Conservation (phyloP, 2,888 invertebrate species). For the Hyles lineata region DNA sequence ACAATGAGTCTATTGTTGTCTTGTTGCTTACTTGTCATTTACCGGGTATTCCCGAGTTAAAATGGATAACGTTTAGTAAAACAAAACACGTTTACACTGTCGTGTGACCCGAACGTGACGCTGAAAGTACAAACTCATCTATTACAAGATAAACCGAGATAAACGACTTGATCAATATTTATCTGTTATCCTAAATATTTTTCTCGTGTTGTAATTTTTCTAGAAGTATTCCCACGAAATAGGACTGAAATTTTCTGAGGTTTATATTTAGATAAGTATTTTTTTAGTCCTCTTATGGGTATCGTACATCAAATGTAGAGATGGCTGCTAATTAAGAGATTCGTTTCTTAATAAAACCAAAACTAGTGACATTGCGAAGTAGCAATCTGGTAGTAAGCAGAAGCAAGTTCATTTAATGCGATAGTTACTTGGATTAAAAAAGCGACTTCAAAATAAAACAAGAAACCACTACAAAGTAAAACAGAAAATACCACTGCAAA, state of each 20-base stretch:
- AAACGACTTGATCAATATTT: slow-evolving; percentile 12
- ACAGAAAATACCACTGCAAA: too few relatives aligned
- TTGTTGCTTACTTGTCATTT: neutral
- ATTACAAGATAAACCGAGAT: slow-evolving; percentile 11
- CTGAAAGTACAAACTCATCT: neutral
- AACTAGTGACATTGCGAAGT: too few relatives aligned
- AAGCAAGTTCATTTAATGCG: too few relatives aligned
- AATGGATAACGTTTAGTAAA: neutral
- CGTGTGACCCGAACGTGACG: neutral
- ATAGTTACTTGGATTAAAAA: too few relatives aligned
- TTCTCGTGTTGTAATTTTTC: neutral
- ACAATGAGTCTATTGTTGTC: neutral
- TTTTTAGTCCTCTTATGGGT: too few relatives aligned
- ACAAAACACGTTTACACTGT: neutral
- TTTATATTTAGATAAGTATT: too few relatives aligned
- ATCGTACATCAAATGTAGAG: too few relatives aligned
- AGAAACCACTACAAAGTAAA: too few relatives aligned
- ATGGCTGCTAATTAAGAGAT: too few relatives aligned
- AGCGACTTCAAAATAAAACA: too few relatives aligned
- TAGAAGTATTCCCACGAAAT: neutral
- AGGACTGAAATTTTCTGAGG: neutral
- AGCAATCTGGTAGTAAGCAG: too few relatives aligned
- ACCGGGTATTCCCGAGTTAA: neutral
- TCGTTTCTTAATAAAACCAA: too few relatives aligned
- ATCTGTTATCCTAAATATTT: neutral